Evolutionary conservation across 2,113 vertebrate genomes (phyloP).

Genomic region (Spea bombifrons): DNA sequence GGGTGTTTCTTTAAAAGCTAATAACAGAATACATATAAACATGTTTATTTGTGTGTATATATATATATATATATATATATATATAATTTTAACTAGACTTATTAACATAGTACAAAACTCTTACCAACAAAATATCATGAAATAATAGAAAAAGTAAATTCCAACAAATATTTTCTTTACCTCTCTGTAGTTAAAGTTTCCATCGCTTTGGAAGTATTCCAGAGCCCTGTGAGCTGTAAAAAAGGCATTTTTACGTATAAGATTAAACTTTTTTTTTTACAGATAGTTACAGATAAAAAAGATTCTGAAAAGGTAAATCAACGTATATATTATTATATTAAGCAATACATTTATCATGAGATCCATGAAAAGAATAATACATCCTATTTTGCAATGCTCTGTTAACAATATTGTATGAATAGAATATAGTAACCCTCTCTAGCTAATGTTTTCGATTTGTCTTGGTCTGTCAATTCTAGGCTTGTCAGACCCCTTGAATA

Average conservation of each 20-base stretch:
- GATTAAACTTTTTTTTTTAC: too few relatives aligned
- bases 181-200: constrained; percentile 66
- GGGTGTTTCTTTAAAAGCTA: constrained; percentile 67
- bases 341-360: too few relatives aligned
- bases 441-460: neutral
- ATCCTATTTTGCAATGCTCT: too few relatives aligned
- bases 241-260: constrained; percentile 19
- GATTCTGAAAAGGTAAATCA: neutral
- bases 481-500: too few relatives aligned
- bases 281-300: neutral
- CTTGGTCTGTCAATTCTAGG: too few relatives aligned
- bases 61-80: neutral
- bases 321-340: too few relatives aligned
- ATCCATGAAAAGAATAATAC: too few relatives aligned
- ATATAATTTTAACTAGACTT: neutral
- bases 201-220: constrained; percentile 64
- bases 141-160: neutral
- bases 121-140: neutral
- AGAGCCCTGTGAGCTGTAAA: constrained; percentile 71
- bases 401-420: neutral
- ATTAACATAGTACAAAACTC: neutral
- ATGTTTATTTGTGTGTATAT: neutral
- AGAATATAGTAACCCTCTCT: neutral
- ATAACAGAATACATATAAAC: constrained; percentile 16
- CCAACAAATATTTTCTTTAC: constrained; percentile 49